phyloP scores from a whole-genome alignment of 2,113 vertebrate genomes.

The Perca flavescens region DNA sequence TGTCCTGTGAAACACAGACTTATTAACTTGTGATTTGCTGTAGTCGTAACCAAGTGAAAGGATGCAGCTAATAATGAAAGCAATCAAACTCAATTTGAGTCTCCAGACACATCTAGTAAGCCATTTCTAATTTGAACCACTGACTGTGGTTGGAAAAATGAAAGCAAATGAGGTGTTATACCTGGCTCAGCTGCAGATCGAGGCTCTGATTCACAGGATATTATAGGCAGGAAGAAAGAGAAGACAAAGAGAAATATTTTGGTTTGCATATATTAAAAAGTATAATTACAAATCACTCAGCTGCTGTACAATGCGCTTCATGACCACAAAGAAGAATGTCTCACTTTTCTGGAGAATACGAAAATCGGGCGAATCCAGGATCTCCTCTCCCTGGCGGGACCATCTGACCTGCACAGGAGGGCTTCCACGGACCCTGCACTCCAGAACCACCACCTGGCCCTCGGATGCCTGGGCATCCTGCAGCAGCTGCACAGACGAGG shows the following conservation, averaged over 20 bases:
- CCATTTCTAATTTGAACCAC: constrained; percentile 18
- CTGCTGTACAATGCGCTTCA: not conserved
- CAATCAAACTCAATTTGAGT: constrained; percentile 8
- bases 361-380: constrained; percentile 98
- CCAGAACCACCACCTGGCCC: constrained; percentile 95
- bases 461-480: constrained; percentile 91
- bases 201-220: constrained; percentile 69
- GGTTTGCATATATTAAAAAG: not conserved
- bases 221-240: not conserved
- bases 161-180: constrained; percentile 44
- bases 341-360: constrained; percentile 98
- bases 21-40: constrained; percentile 11
- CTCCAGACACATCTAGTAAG: constrained; percentile 34
- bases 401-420: constrained; percentile 91
- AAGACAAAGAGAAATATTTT: constrained; percentile 3
- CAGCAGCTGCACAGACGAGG: constrained; percentile 83
- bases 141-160: not conserved
- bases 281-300: not conserved
- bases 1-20: constrained; percentile 18
- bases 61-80: constrained; percentile 14
- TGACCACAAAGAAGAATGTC: constrained; percentile 30
- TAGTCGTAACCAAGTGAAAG: constrained; percentile 37
- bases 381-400: constrained; percentile 92
- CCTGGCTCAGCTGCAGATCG: constrained; percentile 82
- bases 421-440: constrained; percentile 92